A percentile compares a stretch with the other conserved stretches of the same genome.
phyloP scores from a whole-genome alignment of 2,888 invertebrate species.

The Drosophila macrospina region DNA sequence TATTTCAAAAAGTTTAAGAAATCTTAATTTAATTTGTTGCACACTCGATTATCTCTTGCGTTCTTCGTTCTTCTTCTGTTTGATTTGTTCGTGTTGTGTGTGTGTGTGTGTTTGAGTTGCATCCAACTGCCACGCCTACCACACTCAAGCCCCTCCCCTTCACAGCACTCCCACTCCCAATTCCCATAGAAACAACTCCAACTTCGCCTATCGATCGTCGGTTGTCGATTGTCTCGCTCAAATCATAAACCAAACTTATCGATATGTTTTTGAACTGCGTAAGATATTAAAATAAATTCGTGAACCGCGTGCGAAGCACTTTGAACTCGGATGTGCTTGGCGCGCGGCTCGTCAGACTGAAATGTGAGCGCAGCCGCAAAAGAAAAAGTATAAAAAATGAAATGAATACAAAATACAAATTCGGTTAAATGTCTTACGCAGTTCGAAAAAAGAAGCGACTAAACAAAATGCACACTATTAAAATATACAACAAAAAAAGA shows the following conservation, averaged over 20 bases:
- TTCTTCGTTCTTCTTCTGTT: conserved; percentile 1
- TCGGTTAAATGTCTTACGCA: conserved; percentile 64
- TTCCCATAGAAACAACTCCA: neutral
- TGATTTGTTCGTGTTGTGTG: neutral
- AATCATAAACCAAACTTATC: no score
- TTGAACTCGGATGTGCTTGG: conserved; percentile 2
- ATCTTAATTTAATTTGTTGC: no score
- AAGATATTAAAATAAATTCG: conserved; percentile 25
- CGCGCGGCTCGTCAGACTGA: conserved; percentile 19
- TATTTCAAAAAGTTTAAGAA: no score
- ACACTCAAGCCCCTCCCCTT: neutral
- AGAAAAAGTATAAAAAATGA: conserved; percentile 11
- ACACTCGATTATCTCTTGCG: neutral
- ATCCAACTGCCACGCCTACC: neutral
- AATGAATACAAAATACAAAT: conserved; percentile 28
- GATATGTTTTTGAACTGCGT: conserved; percentile 50
- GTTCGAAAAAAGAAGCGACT: conserved; percentile 21
- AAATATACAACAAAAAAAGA: conserved; percentile 17
- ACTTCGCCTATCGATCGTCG: no score
- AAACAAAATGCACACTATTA: conserved; percentile 15
- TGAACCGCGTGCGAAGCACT: conserved; percentile 27
- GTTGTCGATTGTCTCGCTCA: no score
- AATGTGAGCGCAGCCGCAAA: neutral
- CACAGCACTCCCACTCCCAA: neutral
- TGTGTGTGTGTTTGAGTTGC: neutral